A percentile compares a stretch with the other conserved stretches of the same genome.
phyloP scores from a whole-genome alignment of 2,113 vertebrate genomes.

The Tautogolabrus adspersus region DNA sequence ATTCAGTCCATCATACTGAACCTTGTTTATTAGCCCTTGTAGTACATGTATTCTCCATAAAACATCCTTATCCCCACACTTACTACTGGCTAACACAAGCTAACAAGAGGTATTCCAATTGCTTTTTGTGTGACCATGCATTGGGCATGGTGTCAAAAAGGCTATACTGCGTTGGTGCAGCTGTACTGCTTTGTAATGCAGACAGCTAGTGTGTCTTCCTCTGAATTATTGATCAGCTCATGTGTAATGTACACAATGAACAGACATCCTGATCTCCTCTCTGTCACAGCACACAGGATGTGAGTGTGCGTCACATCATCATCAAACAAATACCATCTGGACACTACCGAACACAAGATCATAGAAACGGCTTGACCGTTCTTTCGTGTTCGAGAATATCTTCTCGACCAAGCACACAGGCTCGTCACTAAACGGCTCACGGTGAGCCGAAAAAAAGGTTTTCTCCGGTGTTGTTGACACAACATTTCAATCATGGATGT shows the following conservation, averaged over 20 bases:
- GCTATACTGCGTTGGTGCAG: slow-evolving; percentile 40
- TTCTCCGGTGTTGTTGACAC: no score
- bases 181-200: slow-evolving; percentile 50
- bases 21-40: slow-evolving; percentile 26
- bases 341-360: slow-evolving; percentile 24
- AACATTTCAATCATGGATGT: no score
- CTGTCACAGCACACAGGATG: slow-evolving; percentile 30
- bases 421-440: no score
- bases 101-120: not conserved
- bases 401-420: not conserved
- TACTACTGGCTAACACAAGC: not conserved
- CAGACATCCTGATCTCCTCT: slow-evolving; percentile 18
- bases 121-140: slow-evolving; percentile 3
- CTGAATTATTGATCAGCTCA: slow-evolving; percentile 65
- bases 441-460: no score
- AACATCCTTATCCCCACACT: slow-evolving; percentile 10
- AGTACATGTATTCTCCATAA: slow-evolving; percentile 22
- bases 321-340: slow-evolving; percentile 45
- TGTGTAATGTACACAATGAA: slow-evolving; percentile 51
- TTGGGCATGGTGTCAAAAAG: slow-evolving; percentile 36
- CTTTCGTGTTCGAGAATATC: slow-evolving; percentile 29
- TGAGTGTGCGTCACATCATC: slow-evolving; percentile 13
- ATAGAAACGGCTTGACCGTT: slow-evolving; percentile 10
- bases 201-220: slow-evolving; percentile 30
- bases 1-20: slow-evolving; percentile 2